A percentile compares a stretch with the other conserved stretches of the same genome.
Evolutionary conservation across 1,140 invertebrate genomes (phyloP).

Genomic region (Leucophenga varia): DNA sequence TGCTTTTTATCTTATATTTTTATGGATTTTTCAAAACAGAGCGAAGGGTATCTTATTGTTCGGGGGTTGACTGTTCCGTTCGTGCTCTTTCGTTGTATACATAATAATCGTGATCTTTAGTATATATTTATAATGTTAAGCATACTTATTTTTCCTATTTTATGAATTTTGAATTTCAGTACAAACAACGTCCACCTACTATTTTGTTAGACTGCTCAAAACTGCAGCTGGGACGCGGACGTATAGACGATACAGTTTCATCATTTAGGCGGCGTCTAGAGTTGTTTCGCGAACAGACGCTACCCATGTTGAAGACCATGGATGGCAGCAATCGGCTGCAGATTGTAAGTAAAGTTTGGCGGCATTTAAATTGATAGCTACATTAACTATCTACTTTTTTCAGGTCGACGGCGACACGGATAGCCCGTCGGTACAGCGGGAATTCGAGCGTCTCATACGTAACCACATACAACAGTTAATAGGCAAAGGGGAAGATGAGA

Average conservation of each 20-base stretch:
- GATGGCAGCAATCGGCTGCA: constrained; percentile 76
- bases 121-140: neutral
- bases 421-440: constrained; percentile 69
- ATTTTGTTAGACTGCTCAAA: constrained; percentile 84
- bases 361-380: too few relatives aligned
- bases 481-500: too few relatives aligned
- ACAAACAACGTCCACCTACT: constrained; percentile 70
- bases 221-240: constrained; percentile 75
- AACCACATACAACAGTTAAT: constrained; percentile 60
- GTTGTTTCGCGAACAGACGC: constrained; percentile 79
- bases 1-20: too few relatives aligned
- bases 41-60: too few relatives aligned
- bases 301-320: constrained; percentile 82
- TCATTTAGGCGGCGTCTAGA: constrained; percentile 79
- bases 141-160: too few relatives aligned
- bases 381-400: too few relatives aligned
- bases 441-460: constrained; percentile 69
- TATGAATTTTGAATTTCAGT: constrained; percentile 61
- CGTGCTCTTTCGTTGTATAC: too few relatives aligned
- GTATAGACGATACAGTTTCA: constrained; percentile 80
- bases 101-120: too few relatives aligned
- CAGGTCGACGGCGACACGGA: constrained; percentile 82
- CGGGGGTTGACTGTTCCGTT: too few relatives aligned
- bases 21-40: too few relatives aligned
- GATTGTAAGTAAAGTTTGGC: constrained; percentile 73